Conservation (phyloP, 2,113 vertebrate genomes). For the Mormyrus iriodes region DNA sequence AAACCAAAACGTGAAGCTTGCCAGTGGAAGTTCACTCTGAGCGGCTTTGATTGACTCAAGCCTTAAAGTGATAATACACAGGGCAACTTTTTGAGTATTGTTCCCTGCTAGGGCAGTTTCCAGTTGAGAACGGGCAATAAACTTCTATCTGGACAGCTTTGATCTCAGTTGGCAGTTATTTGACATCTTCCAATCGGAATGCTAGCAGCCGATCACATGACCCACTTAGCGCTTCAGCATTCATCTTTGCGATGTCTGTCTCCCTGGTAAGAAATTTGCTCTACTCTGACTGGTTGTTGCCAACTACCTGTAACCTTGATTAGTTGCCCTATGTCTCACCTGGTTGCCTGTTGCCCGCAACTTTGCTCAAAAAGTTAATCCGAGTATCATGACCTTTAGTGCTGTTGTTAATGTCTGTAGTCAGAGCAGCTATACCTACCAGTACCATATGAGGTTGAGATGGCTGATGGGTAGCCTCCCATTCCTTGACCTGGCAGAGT, state of each 20-base stretch:
- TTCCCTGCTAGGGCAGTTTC: background rate
- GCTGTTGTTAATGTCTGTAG: background rate
- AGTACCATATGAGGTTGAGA: conserved; percentile 86
- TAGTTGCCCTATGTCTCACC: background rate
- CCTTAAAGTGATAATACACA: background rate
- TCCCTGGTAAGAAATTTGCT: background rate
- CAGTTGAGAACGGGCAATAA: background rate
- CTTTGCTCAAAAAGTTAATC: background rate
- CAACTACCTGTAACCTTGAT: background rate
- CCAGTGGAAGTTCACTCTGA: background rate
- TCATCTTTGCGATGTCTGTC: background rate
- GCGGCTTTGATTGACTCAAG: background rate
- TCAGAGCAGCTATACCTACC: conserved; percentile 59
- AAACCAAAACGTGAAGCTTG: background rate
- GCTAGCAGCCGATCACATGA: background rate
- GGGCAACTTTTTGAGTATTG: background rate
- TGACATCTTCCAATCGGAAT: background rate
- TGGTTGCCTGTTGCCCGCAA: background rate
- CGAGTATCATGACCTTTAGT: background rate
- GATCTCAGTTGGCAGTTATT: background rate
- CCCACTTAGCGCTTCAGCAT: background rate
- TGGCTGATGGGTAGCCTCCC: conserved; percentile 87
- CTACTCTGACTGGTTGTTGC: background rate
- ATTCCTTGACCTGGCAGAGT: conserved; percentile 86
- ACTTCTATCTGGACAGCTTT: background rate